Base-by-base conservation (phyloP, 2,888 invertebrate genomes). In the Hemicrepidius hirtus region DNA sequence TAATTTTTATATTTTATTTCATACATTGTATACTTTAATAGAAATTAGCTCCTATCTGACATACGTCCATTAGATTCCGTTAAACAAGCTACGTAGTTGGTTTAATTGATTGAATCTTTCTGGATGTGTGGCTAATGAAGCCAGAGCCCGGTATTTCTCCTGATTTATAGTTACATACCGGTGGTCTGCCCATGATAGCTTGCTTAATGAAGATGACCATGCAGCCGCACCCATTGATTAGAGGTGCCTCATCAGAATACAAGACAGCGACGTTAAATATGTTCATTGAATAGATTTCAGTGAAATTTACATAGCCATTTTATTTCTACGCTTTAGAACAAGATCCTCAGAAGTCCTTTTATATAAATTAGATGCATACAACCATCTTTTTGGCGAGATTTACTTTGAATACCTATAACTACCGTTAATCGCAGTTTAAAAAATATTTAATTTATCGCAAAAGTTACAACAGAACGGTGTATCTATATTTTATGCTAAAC, bases 151-250 rank as follows among this genome's bases (percentile, higher is more conserved):
- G 59, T 64, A 69, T 63, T 59, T 68, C 60, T 60, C n/a, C 44
- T 65, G 73, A 73, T 73, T 73, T 73, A 68, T 73, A 35, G 68
- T 68, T 73, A 73, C 68, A 65, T 69, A 69, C 73, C 59, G 73
- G 73, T 73, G 73, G 73, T 73, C 73, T 72, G 37, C 59, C 63
- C 68, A 64, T 64, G 68, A 65, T 65, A 41, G 44, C 64, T 59
- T 65, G 35, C 60, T 69, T 73, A 73, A 73, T 73, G 73, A 73
- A 68, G 73, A 73, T 69, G 73, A 65, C 59, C 64, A 69, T 60
- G 41, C 69, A 69, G 60, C 68, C 65, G 65, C 68, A 68, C 60
- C 65, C 68, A 64, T 32, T 68, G 64, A 44, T 73, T 68, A 65
- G 73, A 65, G 60, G 49, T 64, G 21, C 59, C 57, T 49, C 63